Conservation (phyloP, 2,888 invertebrate genomes). For the Drosophila kuntzei region DNA sequence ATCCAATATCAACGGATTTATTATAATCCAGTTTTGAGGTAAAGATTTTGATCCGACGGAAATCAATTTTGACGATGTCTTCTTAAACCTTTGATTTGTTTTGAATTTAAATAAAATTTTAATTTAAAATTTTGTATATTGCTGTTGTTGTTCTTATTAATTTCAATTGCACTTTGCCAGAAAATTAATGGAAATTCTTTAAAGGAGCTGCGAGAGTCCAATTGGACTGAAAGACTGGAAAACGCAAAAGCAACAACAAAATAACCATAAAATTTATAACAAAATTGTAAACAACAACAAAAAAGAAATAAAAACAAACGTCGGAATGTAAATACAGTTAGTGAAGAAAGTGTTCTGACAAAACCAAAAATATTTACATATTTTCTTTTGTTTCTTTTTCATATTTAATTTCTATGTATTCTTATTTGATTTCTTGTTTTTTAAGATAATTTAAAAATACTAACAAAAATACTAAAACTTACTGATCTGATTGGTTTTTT, state of each 20-base stretch:
- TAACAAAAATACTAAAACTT: no score
- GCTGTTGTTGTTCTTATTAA: constrained; percentile 1
- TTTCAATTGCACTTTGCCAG: not conserved
- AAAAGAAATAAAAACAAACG: constrained; percentile 15
- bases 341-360: no score
- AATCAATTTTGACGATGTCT: constrained; percentile 83
- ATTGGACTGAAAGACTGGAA: constrained; percentile 47
- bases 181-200: constrained; percentile 1
- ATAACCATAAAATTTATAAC: constrained; percentile 32
- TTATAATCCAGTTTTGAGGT: constrained; percentile 85
- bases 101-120: constrained; percentile 13
- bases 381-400: no score
- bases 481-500: no score
- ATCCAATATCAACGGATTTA: constrained; percentile 85
- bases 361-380: no score
- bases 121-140: not conserved
- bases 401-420: no score
- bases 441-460: no score
- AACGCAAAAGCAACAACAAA: constrained; percentile 37
- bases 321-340: no score
- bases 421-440: no score
- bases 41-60: constrained; percentile 84
- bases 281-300: constrained; percentile 40
- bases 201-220: constrained; percentile 50
- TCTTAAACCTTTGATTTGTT: constrained; percentile 58